phyloP scores from a whole-genome alignment of 2,888 invertebrate species.

The Eupithecia subfuscata region DNA sequence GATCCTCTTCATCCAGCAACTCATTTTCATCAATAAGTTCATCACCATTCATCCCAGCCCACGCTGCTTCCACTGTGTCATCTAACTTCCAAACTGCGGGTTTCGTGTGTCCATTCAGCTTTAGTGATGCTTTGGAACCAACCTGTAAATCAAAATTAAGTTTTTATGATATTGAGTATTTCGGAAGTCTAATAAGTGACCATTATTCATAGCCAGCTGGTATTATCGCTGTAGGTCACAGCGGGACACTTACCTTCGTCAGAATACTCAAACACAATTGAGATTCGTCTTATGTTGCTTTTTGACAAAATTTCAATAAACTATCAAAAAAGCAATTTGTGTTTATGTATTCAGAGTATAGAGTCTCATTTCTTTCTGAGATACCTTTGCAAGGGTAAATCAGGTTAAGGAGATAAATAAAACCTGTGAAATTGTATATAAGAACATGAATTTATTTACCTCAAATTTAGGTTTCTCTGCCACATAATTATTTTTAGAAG shows the following conservation, averaged over 20 bases:
- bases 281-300: background rate
- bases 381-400: background rate
- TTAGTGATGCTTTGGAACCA: constrained; percentile 75
- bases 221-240: background rate
- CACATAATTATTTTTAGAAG: constrained; percentile 62
- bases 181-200: background rate
- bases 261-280: background rate
- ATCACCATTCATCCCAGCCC: constrained; percentile 85
- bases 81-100: constrained; percentile 89
- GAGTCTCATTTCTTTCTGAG: background rate
- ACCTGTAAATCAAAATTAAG: constrained; percentile 55
- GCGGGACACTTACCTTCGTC: too few species aligned
- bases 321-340: too few species aligned
- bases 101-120: constrained; percentile 59
- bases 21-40: constrained; percentile 94
- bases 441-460: constrained; percentile 60
- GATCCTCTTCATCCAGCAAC: constrained; percentile 94
- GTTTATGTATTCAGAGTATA: too few species aligned
- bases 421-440: background rate
- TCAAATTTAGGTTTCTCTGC: constrained; percentile 89
- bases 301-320: too few species aligned
- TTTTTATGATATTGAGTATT: background rate
- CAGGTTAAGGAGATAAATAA: background rate
- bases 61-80: constrained; percentile 84
- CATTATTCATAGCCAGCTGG: background rate